phyloP scores from a whole-genome alignment of 2,797 vertebrate species.

The Aeoliscus strigatus region DNA sequence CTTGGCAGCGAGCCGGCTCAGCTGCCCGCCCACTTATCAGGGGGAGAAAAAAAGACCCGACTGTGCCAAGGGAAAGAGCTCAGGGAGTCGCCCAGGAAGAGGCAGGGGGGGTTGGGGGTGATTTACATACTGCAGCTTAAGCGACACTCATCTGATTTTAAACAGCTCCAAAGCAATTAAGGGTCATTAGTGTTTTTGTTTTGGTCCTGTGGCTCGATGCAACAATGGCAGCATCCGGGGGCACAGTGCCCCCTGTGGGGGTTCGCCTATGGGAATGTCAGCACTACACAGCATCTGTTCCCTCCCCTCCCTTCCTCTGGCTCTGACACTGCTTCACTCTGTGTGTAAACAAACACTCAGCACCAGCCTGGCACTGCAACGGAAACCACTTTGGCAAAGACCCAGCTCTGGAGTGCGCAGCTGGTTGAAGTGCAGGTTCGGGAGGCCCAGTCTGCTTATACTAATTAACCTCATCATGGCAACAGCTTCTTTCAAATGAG shows the following conservation, averaged over 20 bases:
- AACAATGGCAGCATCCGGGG: conserved; percentile 48
- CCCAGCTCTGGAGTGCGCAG: conserved; percentile 57
- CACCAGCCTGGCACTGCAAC: conserved; percentile 63
- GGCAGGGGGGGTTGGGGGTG: conserved; percentile 52
- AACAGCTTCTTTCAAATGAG: conserved; percentile 41
- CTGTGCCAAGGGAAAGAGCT: conserved; percentile 75
- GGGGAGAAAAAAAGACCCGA: conserved; percentile 78
- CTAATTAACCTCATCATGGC: conserved; percentile 49
- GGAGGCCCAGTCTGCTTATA: conserved; percentile 39
- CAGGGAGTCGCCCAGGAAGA: conserved; percentile 48
- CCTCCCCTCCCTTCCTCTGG: conserved; percentile 45
- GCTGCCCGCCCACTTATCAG: conserved; percentile 64
- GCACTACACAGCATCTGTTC: conserved; percentile 42
- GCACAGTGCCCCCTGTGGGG: conserved; percentile 52
- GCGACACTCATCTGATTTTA: conserved; percentile 77
- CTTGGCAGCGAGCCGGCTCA: conserved; percentile 77
- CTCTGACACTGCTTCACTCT: conserved; percentile 53
- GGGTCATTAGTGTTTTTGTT: conserved; percentile 80
- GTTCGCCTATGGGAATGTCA: conserved; percentile 70
- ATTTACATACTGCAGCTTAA: conserved; percentile 79
- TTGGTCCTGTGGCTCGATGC: conserved; percentile 55
- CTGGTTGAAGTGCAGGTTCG: conserved; percentile 41
- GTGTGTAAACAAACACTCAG: conserved; percentile 71
- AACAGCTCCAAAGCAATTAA: conserved; percentile 78
- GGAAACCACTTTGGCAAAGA: conserved; percentile 63